phyloP scores from a whole-genome alignment of 2,888 invertebrate genomes.

The Tachystola acroxantha region DNA sequence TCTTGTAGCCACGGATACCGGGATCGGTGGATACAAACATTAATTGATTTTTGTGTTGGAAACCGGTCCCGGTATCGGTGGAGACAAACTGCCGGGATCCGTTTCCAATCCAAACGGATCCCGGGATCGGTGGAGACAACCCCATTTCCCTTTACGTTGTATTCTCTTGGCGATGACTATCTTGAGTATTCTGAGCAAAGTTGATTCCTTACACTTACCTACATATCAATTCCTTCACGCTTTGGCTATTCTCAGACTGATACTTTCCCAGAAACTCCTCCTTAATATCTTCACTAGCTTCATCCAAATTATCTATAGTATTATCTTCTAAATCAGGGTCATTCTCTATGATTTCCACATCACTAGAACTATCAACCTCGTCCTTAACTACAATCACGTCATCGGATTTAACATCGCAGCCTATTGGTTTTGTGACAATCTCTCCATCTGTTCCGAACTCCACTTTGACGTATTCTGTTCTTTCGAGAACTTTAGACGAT shows the following conservation, averaged over 20 bases:
- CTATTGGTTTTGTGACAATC: constrained; percentile 50
- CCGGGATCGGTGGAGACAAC: too few relatives aligned
- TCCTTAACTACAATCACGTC: constrained; percentile 44
- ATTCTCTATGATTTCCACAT: constrained; percentile 58
- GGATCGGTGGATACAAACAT: too few relatives aligned
- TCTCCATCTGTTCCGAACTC: constrained; percentile 67
- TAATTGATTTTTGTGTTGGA: too few relatives aligned
- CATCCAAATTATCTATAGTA: constrained; percentile 60
- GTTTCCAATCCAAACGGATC: too few relatives aligned
- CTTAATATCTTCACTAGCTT: constrained; percentile 63
- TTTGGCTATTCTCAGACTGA: constrained; percentile 36
- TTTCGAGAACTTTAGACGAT: constrained; percentile 22
- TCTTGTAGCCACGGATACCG: too few relatives aligned
- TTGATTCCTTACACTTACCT: constrained; percentile 50
- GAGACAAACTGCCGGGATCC: too few relatives aligned
- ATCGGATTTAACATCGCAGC: constrained; percentile 32
- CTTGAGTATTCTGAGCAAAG: too few relatives aligned
- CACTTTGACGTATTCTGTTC: constrained; percentile 56
- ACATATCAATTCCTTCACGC: constrained; percentile 55
- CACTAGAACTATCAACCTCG: constrained; percentile 47
- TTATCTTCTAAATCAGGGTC: constrained; percentile 51
- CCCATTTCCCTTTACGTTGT: too few relatives aligned
- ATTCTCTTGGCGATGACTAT: too few relatives aligned
- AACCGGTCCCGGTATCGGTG: too few relatives aligned
- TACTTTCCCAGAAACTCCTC: constrained; percentile 64